These are phyloP conservation scores for Pteria penguin DNA, from an alignment of 2,888 invertebrate genomes.

Conservation along the genomic window DNA sequence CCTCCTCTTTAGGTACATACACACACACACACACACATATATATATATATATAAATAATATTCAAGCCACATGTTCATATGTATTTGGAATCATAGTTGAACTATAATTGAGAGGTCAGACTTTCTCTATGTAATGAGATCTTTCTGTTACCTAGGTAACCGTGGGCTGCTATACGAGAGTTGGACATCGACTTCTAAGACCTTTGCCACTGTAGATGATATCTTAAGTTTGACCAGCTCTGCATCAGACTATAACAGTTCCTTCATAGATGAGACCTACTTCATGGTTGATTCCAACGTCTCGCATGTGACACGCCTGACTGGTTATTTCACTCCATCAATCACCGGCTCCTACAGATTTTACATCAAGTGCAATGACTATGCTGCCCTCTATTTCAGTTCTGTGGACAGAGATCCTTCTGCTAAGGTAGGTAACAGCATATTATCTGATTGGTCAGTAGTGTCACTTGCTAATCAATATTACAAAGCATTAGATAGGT, in stretches of 20 bases:
- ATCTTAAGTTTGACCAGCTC: conserved; percentile 37
- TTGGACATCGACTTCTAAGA: conserved; percentile 47
- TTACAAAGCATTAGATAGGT: too few species aligned
- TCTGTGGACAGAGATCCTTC: conserved; percentile 17
- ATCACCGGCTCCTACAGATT: conserved; percentile 60
- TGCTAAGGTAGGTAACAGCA: not conserved
- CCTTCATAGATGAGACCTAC: conserved; percentile 53
- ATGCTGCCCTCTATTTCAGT: conserved; percentile 59
- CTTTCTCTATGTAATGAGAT: too few species aligned
- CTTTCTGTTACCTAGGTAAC: conserved; percentile 54
- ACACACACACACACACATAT: too few species aligned
- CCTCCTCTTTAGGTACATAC: too few species aligned
- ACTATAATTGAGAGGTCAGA: too few species aligned
- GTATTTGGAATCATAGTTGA: too few species aligned
- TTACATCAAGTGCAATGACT: conserved; percentile 57
- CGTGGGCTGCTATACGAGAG: conserved; percentile 58
- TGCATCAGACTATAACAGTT: conserved; percentile 46
- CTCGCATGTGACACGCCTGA: conserved; percentile 53
- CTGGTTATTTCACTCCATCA: conserved; percentile 62
- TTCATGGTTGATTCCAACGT: conserved; percentile 47
- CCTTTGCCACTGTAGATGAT: conserved; percentile 25
- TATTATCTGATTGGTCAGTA: too few species aligned
- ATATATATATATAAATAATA: too few species aligned
- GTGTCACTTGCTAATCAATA: too few species aligned
- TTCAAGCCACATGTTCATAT: too few species aligned